Conservation (phyloP, 2,113 vertebrate species). For the Gambusia holbrooki region DNA sequence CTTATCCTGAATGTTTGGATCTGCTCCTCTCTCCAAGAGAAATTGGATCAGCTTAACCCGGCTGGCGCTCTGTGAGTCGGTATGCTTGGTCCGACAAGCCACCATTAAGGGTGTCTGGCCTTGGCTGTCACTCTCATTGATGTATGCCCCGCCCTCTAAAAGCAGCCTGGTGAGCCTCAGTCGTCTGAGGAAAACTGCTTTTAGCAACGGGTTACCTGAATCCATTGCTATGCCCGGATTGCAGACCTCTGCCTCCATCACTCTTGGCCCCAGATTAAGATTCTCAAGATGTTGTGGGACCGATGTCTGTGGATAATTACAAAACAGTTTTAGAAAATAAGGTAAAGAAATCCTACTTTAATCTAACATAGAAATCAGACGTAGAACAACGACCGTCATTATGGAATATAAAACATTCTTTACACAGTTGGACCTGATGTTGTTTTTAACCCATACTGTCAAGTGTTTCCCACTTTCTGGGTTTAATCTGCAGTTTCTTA, state of each 20-base stretch:
- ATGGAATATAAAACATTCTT: no score
- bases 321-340: not conserved
- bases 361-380: no score
- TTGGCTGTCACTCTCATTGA: constrained; percentile 91
- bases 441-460: no score
- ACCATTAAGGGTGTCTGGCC: constrained; percentile 93
- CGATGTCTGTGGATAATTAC: constrained; percentile 35
- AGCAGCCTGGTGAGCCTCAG: constrained; percentile 90
- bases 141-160: constrained; percentile 90
- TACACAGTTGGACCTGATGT: no score
- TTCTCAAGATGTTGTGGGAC: not conserved
- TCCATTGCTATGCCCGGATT: constrained; percentile 36
- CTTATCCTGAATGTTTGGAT: constrained; percentile 95
- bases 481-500: no score
- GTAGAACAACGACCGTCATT: no score
- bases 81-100: constrained; percentile 86
- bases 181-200: constrained; percentile 88
- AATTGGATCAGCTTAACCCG: constrained; percentile 90
- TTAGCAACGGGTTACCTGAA: constrained; percentile 87
- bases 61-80: constrained; percentile 86
- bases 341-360: no score
- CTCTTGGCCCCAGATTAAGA: not conserved
- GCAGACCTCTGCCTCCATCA: constrained; percentile 56
- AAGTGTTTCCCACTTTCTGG: not conserved
- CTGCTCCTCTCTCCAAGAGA: constrained; percentile 90